These are phyloP conservation scores for Hyles lineata DNA, from an alignment of 2,888 invertebrate genomes.

Conservation along the genomic window DNA sequence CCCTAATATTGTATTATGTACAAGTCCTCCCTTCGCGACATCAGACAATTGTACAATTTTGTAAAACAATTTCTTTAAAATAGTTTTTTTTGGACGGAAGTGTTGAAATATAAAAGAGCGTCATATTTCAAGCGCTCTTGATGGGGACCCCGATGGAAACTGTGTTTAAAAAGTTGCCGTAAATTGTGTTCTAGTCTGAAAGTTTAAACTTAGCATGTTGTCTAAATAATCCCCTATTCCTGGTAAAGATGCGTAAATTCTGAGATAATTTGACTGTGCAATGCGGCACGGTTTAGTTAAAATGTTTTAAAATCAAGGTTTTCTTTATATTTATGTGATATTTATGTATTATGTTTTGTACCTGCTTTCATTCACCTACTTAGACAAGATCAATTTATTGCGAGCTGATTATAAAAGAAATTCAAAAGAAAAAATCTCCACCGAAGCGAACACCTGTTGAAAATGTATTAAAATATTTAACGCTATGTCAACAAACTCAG, in stretches of 20 bases:
- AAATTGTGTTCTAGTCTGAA: neutral
- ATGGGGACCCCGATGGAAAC: conserved; percentile 3
- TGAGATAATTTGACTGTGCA: conserved; percentile 3
- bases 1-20: conserved; percentile 22
- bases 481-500: neutral
- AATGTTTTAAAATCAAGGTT: conserved; percentile 1
- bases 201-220: neutral
- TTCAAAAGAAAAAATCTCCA: neutral
- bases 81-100: neutral
- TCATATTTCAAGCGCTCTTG: neutral
- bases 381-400: conserved; percentile 11
- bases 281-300: neutral
- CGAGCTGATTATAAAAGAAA: conserved; percentile 6
- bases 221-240: neutral
- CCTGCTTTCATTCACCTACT: conserved; percentile 13
- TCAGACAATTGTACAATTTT: neutral
- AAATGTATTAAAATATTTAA: conserved; percentile 15
- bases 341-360: conserved; percentile 6
- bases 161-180: neutral
- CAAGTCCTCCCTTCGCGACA: neutral
- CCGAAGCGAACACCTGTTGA: neutral
- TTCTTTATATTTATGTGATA: conserved; percentile 13
- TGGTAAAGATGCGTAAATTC: conserved; percentile 4
- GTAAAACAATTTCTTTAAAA: neutral
- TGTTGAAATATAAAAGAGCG: conserved; percentile 6